Evolutionary conservation across 2,113 vertebrate genomes (phyloP).

Genomic region (Gracilinanus agilis): DNA sequence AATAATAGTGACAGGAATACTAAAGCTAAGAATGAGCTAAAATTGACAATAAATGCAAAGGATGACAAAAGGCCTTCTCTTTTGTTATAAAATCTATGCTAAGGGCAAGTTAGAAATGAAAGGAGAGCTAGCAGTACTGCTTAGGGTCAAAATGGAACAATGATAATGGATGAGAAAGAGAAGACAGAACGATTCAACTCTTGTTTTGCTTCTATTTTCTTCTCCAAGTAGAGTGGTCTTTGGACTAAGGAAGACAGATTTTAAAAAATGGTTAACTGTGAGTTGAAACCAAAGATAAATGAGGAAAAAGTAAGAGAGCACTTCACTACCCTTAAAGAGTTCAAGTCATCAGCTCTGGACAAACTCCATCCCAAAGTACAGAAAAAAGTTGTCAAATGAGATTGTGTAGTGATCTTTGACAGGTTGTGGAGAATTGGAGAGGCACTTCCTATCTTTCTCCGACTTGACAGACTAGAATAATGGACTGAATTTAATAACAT

Average conservation of each 20-base stretch:
- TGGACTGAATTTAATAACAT: not conserved
- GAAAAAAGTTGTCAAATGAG: not conserved
- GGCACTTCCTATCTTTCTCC: not conserved
- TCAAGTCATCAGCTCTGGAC: not conserved
- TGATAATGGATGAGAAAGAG: not conserved
- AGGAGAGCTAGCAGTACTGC: not conserved
- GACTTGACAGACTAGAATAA: not conserved
- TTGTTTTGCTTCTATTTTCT: not conserved
- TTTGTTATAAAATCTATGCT: not conserved
- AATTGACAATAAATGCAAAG: not conserved
- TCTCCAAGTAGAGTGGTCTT: not conserved
- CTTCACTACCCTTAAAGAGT: not conserved
- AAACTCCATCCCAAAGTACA: not conserved
- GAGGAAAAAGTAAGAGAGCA: not conserved
- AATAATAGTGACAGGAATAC: not conserved
- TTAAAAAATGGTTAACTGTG: not conserved
- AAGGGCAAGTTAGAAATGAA: not conserved
- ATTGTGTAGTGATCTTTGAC: not conserved
- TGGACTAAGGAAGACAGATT: not conserved
- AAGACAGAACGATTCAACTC: not conserved
- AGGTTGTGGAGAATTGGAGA: not conserved
- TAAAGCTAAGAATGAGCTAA: not conserved
- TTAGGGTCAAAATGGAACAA: not conserved
- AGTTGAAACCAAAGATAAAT: not conserved
- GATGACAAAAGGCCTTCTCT: not conserved